phyloP scores from a whole-genome alignment of 1,140 invertebrate species.

The Cryptotermes secundus region DNA sequence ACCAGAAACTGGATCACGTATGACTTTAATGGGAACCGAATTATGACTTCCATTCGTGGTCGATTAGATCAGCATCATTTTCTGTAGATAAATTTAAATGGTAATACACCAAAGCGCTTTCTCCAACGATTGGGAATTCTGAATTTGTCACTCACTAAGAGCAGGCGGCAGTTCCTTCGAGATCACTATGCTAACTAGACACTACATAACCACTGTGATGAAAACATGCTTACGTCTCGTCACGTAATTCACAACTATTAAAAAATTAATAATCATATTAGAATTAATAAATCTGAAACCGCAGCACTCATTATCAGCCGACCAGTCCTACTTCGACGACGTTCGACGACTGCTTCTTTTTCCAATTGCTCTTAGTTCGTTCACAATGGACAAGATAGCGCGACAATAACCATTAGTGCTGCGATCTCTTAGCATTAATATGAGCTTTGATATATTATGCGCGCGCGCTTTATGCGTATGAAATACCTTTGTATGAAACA shows the following conservation, averaged over 20 bases:
- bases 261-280: constrained; percentile 19
- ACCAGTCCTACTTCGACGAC: no score
- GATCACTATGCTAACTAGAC: not conserved
- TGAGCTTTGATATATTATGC: not conserved
- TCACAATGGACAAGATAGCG: not conserved
- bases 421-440: not conserved
- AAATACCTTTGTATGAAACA: no score
- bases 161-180: not conserved
- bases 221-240: not conserved
- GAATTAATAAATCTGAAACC: not conserved
- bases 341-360: no score
- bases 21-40: not conserved
- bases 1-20: not conserved
- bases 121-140: not conserved
- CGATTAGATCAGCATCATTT: not conserved
- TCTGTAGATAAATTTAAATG: not conserved
- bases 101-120: not conserved
- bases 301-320: no score
- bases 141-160: not conserved
- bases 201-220: not conserved
- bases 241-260: not conserved
- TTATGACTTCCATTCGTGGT: not conserved
- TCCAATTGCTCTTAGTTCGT: not conserved
- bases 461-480: no score
- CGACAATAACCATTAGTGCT: not conserved